Evolutionary conservation across 2,797 vertebrate species (phyloP).

Genomic region (Odontamblyopus lacepedii): DNA sequence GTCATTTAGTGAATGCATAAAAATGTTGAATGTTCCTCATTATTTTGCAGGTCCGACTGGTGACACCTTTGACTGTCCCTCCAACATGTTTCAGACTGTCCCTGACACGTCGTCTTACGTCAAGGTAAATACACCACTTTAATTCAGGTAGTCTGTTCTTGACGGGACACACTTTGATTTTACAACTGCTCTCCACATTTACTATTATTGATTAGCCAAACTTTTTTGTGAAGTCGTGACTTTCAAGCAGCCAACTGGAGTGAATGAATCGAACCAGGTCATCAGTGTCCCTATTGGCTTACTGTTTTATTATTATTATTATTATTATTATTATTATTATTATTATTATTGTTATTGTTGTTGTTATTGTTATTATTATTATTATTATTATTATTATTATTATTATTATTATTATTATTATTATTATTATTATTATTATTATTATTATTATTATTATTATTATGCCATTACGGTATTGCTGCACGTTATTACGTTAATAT

Average conservation of each 20-base stretch:
- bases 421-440: no score
- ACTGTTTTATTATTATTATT: no score
- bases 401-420: no score
- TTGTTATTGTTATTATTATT: no score
- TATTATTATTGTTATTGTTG: no score
- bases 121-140: conserved; percentile 93
- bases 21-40: background rate
- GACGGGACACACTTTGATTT: conserved; percentile 30
- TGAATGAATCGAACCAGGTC: background rate
- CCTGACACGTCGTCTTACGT: conserved; percentile 97
- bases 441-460: no score
- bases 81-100: conserved; percentile 95
- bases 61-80: conserved; percentile 63
- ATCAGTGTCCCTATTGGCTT: background rate
- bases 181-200: background rate
- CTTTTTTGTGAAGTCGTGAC: no score
- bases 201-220: background rate
- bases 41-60: conserved; percentile 51
- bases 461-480: background rate
- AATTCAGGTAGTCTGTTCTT: conserved; percentile 80
- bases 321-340: no score
- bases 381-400: no score
- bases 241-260: background rate
- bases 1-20: background rate
- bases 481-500: background rate